Conservation (phyloP, 2,797 vertebrate genomes). For the Falco berigora region DNA sequence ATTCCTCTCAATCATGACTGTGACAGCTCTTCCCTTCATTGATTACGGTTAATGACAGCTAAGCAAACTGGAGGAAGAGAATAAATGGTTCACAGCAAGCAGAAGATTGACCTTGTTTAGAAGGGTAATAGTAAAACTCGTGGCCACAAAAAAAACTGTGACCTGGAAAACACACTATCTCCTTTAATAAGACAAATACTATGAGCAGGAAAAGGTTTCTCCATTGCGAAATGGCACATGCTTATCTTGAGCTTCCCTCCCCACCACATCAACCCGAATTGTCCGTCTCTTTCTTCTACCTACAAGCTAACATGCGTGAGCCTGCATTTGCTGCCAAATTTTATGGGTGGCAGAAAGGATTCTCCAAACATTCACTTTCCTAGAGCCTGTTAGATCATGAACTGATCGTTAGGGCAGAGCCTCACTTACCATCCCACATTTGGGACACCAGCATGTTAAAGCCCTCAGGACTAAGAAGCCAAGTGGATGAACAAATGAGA, state of each 20-base stretch:
- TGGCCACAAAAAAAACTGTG: not conserved
- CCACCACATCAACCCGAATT: not conserved
- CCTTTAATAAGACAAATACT: not conserved
- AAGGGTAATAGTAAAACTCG: not conserved
- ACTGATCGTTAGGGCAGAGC: not conserved
- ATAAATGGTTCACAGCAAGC: not conserved
- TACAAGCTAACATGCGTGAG: not conserved
- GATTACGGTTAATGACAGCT: not conserved
- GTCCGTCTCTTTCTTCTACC: not conserved
- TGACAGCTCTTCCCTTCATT: slow-evolving; percentile 17
- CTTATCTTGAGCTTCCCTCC: not conserved
- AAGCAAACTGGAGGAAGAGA: not conserved
- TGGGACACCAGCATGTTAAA: not conserved
- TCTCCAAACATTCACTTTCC: not conserved
- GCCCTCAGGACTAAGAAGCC: not conserved
- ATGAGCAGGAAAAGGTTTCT: not conserved
- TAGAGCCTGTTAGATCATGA: not conserved
- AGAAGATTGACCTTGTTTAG: not conserved
- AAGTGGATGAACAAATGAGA: not conserved
- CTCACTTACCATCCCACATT: not conserved
- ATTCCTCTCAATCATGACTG: not conserved
- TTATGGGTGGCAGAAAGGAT: not conserved
- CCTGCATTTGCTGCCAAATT: not conserved
- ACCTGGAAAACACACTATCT: not conserved
- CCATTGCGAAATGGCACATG: not conserved